These are phyloP conservation scores for Melikaiella ostensackeni DNA, from an alignment of 2,888 invertebrate species.

Conservation along the genomic window DNA sequence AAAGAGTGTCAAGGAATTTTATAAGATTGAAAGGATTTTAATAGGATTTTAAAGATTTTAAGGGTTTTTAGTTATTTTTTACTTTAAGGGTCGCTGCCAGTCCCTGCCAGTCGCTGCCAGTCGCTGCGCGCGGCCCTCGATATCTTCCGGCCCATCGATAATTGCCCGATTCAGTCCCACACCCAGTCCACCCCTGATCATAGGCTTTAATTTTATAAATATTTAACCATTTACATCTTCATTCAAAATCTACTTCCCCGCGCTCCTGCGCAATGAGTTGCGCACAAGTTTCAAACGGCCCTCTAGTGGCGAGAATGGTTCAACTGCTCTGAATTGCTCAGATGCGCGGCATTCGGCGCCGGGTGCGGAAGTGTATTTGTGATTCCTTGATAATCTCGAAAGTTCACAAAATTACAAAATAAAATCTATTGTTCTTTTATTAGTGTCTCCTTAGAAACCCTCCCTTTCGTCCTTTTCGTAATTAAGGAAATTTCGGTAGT, in stretches of 20 bases:
- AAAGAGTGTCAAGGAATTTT: too few species aligned
- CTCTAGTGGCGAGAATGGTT: background rate
- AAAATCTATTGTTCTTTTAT: conserved; percentile 37
- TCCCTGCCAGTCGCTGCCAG: too few species aligned
- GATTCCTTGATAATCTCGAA: conserved; percentile 12
- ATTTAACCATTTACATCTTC: too few species aligned
- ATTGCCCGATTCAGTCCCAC: too few species aligned
- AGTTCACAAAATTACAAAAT: conserved; percentile 1
- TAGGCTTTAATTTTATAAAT: too few species aligned
- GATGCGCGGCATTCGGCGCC: conserved; percentile 63
- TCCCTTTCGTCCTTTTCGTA: conserved; percentile 18
- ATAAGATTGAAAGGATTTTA: too few species aligned
- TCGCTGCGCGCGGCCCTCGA: too few species aligned
- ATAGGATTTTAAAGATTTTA: too few species aligned
- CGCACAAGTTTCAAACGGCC: background rate
- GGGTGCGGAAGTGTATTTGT: conserved; percentile 39
- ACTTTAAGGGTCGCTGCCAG: too few species aligned
- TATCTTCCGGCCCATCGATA: too few species aligned
- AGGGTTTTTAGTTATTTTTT: too few species aligned
- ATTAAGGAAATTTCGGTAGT: background rate
- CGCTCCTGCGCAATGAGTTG: background rate
- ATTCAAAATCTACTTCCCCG: background rate
- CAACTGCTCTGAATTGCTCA: conserved; percentile 48
- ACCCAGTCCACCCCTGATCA: too few species aligned
- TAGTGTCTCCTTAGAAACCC: conserved; percentile 34